phyloP scores from a whole-genome alignment of 2,113 vertebrate species.

The Chlorodrepanis virens region DNA sequence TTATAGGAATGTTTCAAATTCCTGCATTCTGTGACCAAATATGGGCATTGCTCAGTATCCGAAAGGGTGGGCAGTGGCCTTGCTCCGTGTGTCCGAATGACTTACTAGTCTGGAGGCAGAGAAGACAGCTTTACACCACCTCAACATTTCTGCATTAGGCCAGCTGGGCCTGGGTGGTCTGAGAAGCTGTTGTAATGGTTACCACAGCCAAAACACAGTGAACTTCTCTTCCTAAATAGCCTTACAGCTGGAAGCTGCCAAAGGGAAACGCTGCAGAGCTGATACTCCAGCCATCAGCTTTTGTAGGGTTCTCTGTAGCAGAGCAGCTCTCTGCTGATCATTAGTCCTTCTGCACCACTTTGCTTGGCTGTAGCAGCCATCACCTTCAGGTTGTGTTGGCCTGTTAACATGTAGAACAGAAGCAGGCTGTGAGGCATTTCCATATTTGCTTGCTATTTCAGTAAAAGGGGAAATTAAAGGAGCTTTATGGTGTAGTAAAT shows the following conservation, averaged over 20 bases:
- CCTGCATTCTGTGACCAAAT: constrained; percentile 14
- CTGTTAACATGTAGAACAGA: neutral
- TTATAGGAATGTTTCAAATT: constrained; percentile 33
- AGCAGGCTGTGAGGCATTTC: neutral
- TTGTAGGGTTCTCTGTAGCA: neutral
- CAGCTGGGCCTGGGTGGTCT: constrained; percentile 38
- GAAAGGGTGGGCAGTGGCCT: neutral
- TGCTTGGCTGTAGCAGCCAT: neutral
- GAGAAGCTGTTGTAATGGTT: constrained; percentile 10
- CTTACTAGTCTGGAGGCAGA: neutral
- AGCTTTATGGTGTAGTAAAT: neutral
- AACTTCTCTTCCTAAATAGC: neutral
- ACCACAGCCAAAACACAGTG: constrained; percentile 17
- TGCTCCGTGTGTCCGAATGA: neutral
- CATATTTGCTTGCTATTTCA: neutral
- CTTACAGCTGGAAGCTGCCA: neutral
- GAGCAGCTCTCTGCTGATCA: neutral
- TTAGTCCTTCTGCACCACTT: neutral
- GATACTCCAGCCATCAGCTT: neutral
- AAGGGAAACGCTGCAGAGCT: neutral
- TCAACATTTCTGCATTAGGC: neutral
- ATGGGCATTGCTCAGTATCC: neutral
- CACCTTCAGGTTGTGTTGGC: neutral
- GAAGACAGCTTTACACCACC: neutral
- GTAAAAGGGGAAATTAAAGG: neutral